A percentile compares a stretch with the other conserved stretches of the same genome.
These are phyloP conservation scores for Cryptosula pallasiana DNA, from an alignment of 2,888 invertebrate species.

Conservation along the genomic window DNA sequence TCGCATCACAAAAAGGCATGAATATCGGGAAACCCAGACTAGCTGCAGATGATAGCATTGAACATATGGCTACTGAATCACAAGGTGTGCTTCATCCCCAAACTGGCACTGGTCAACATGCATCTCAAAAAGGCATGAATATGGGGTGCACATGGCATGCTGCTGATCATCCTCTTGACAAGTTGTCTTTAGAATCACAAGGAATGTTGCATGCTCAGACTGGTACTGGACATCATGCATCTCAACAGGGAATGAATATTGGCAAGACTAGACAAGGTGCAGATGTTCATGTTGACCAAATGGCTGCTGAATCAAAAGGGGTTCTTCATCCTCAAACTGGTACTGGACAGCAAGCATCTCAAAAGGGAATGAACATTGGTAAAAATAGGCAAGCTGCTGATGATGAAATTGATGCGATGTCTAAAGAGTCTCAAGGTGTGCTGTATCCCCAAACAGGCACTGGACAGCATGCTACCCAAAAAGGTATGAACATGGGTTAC, in stretches of 20 bases:
- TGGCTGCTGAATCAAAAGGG: neutral
- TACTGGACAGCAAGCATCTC: slow-evolving; percentile 1
- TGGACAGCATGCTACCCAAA: slow-evolving; percentile 1
- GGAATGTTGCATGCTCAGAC: neutral
- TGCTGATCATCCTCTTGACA: neutral
- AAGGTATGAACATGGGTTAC: neutral
- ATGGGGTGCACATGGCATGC: neutral
- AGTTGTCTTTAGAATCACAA: slow-evolving; percentile 14
- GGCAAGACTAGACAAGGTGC: slow-evolving; percentile 7
- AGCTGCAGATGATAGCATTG: neutral
- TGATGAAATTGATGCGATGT: neutral
- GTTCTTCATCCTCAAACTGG: slow-evolving; percentile 20
- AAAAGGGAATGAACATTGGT: neutral
- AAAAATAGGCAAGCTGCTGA: neutral
- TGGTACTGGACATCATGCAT: neutral
- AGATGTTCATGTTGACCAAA: neutral
- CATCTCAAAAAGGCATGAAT: slow-evolving; percentile 16
- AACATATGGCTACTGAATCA: neutral
- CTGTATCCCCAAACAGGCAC: neutral
- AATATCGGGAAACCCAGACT: neutral
- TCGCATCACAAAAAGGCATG: slow-evolving; percentile 15
- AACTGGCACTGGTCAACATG: slow-evolving; percentile 9
- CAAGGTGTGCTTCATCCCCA: slow-evolving; percentile 16
- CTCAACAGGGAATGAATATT: slow-evolving; percentile 5
- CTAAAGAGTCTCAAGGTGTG: slow-evolving; percentile 19